A percentile compares a stretch with the other conserved stretches of the same genome.
These are phyloP conservation scores for Spialia ferax DNA, from an alignment of 2,888 invertebrate species.

Conservation along the genomic window DNA sequence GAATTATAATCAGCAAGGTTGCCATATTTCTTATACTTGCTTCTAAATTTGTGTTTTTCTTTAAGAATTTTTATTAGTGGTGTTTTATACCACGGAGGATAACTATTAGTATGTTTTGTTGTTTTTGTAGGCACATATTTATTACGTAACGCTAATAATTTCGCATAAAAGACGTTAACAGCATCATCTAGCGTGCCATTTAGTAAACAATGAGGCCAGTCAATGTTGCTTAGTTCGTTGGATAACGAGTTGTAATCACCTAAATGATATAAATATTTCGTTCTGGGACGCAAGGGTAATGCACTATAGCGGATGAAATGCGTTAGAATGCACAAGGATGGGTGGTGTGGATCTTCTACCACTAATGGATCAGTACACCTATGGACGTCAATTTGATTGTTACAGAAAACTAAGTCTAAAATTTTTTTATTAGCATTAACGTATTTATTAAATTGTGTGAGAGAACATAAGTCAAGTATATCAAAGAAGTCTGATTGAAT, in stretches of 20 bases:
- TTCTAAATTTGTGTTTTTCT: background rate
- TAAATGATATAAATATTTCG: background rate
- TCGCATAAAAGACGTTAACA: background rate
- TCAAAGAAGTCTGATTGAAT: slow-evolving; percentile 1
- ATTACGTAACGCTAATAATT: background rate
- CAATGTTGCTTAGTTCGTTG: background rate
- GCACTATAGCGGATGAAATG: background rate
- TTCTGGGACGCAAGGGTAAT: background rate
- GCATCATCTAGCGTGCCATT: background rate
- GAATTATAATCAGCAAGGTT: background rate
- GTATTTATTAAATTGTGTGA: background rate
- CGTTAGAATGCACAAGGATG: background rate
- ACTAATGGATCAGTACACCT: background rate
- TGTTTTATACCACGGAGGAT: background rate
- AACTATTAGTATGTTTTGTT: too few relatives aligned
- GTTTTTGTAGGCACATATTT: background rate
- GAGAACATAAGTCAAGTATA: background rate
- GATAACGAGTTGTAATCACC: background rate
- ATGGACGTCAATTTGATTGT: background rate
- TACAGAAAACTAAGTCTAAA: background rate
- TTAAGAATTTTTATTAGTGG: background rate
- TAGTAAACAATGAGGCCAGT: background rate
- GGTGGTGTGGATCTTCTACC: background rate
- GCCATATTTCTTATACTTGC: background rate
- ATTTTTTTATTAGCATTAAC: background rate